Conservation (phyloP, 2,113 vertebrate genomes). For the Rhabdornis inornatus region DNA sequence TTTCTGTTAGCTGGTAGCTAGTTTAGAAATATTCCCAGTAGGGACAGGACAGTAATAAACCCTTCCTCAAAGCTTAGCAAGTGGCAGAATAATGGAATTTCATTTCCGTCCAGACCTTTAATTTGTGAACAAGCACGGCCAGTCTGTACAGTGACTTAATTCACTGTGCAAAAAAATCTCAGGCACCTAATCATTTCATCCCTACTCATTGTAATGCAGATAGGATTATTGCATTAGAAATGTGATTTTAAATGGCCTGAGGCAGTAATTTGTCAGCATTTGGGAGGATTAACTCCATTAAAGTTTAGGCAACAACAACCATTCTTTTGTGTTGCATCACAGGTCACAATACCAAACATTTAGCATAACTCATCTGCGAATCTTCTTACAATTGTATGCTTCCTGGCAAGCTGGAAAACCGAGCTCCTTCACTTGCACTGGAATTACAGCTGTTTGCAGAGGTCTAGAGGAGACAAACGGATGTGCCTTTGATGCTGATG, state of each 20-base stretch:
- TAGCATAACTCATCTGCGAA: not conserved
- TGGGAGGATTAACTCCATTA: conserved; percentile 70
- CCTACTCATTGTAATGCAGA: conserved; percentile 61
- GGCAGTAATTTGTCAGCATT: conserved; percentile 72
- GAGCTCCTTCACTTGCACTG: not conserved
- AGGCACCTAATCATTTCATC: conserved; percentile 64
- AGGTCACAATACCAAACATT: conserved; percentile 32
- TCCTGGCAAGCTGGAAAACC: not conserved
- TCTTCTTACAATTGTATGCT: not conserved
- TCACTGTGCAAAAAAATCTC: conserved; percentile 69
- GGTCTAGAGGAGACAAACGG: not conserved
- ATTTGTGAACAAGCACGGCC: conserved; percentile 54
- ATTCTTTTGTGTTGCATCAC: conserved; percentile 52
- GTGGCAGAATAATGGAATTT: conserved; percentile 50
- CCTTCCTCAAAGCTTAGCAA: conserved; percentile 18
- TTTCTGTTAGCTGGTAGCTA: conserved; percentile 18
- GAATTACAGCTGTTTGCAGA: not conserved
- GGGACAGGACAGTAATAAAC: conserved; percentile 1
- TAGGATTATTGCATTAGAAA: conserved; percentile 72
- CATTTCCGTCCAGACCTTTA: conserved; percentile 45
- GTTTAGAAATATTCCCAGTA: conserved; percentile 23
- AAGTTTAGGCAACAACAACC: conserved; percentile 50
- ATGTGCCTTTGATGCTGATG: not conserved
- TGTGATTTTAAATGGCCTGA: conserved; percentile 70
- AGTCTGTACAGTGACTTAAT: conserved; percentile 67